phyloP scores from a whole-genome alignment of 2,113 vertebrate species.

The Gymnocephalus cernua region DNA sequence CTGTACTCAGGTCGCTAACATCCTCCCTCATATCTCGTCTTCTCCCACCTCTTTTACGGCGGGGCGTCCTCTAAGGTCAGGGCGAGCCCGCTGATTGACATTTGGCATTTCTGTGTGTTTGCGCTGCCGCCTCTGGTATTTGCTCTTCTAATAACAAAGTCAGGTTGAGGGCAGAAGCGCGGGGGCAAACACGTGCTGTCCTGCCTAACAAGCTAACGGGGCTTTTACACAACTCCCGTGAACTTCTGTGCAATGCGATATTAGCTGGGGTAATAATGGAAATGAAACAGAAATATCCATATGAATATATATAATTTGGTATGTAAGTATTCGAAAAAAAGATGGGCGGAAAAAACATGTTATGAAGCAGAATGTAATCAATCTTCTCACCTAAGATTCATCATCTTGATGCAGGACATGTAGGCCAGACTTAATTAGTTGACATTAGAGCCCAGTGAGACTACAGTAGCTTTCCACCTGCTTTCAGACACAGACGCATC shows the following conservation, averaged over 20 bases:
- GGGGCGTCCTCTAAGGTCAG: conserved; percentile 55
- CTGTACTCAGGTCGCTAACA: conserved; percentile 3
- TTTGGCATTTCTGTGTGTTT: conserved; percentile 73
- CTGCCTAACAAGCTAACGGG: conserved; percentile 44
- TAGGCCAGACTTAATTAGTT: conserved; percentile 48
- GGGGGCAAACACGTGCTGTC: conserved; percentile 36
- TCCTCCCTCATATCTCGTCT: conserved; percentile 47
- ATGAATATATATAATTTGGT: background rate
- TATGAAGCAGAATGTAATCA: conserved; percentile 31
- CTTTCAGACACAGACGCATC: conserved; percentile 23
- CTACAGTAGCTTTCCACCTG: conserved; percentile 32
- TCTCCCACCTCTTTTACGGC: conserved; percentile 5
- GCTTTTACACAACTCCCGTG: conserved; percentile 20
- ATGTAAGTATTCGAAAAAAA: background rate
- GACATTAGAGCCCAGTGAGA: conserved; percentile 46
- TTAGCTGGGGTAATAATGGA: background rate
- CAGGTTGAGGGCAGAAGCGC: conserved; percentile 54
- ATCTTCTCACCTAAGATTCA: conserved; percentile 13
- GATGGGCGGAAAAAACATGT: no score
- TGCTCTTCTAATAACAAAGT: conserved; percentile 74
- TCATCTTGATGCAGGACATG: conserved; percentile 19
- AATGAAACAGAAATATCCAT: conserved; percentile 6
- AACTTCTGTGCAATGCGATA: conserved; percentile 9
- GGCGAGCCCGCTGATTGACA: conserved; percentile 65
- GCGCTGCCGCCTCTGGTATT: conserved; percentile 62